Evolutionary conservation across 2,113 vertebrate species (phyloP).

Genomic region (Osmerus mordax): DNA sequence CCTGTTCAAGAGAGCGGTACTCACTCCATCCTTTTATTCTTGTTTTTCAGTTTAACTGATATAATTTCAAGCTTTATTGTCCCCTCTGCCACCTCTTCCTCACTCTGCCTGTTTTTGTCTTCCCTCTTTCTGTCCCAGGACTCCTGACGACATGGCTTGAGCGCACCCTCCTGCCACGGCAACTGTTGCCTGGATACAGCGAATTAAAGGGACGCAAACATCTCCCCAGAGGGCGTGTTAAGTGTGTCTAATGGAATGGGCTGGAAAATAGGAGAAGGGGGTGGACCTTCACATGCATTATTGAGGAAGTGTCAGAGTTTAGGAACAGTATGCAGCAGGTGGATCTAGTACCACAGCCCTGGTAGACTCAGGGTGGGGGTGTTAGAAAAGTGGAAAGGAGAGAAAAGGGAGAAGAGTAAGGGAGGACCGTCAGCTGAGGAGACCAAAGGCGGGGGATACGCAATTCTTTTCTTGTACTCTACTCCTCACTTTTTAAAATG

Average conservation of each 20-base stretch:
- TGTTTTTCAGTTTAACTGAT: background rate
- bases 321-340: slow-evolving; percentile 25
- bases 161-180: slow-evolving; percentile 46
- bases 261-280: slow-evolving; percentile 35
- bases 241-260: slow-evolving; percentile 64
- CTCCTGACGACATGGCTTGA: slow-evolving; percentile 27
- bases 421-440: background rate
- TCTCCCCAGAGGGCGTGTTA: slow-evolving; percentile 52
- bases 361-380: background rate
- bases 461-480: no score
- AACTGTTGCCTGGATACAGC: slow-evolving; percentile 73
- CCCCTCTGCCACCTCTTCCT: background rate
- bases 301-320: slow-evolving; percentile 35
- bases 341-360: background rate
- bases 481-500: no score
- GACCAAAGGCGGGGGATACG: background rate
- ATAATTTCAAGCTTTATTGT: background rate
- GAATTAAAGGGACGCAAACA: slow-evolving; percentile 51
- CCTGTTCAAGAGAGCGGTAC: slow-evolving; percentile 18
- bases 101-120: background rate
- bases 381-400: background rate
- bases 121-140: slow-evolving; percentile 26
- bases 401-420: background rate
- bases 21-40: background rate
- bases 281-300: slow-evolving; percentile 35